phyloP scores from a whole-genome alignment of 2,888 invertebrate species.

The Cataglyphis livida region DNA sequence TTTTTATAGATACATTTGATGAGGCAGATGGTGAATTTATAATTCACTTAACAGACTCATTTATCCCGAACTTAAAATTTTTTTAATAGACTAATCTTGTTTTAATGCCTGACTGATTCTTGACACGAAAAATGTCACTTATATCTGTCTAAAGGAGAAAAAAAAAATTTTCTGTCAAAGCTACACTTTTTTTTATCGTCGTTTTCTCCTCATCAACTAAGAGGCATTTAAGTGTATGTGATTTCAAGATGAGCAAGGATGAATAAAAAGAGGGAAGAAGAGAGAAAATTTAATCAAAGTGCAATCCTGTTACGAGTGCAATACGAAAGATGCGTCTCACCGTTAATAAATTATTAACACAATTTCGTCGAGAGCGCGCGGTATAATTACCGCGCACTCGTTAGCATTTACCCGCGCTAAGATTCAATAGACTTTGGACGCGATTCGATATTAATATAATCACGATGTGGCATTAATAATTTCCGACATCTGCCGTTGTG shows the following conservation, averaged over 20 bases:
- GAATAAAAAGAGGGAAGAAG: not conserved
- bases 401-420: slow-evolving; percentile 22
- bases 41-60: not conserved
- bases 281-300: slow-evolving; percentile 21
- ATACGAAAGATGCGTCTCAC: slow-evolving; percentile 11
- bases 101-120: not conserved
- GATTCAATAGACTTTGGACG: slow-evolving; percentile 19
- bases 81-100: not conserved
- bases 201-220: not conserved
- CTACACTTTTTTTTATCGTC: slow-evolving; percentile 11
- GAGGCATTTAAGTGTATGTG: not conserved
- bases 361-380: slow-evolving; percentile 2
- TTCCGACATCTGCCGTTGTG: slow-evolving; percentile 25
- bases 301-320: slow-evolving; percentile 2
- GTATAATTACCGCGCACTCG: slow-evolving; percentile 32
- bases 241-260: slow-evolving; percentile 18
- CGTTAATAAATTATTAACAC: slow-evolving; percentile 40
- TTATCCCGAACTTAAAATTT: not conserved
- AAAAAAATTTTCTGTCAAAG: not conserved
- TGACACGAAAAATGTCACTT: not conserved
- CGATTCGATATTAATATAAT: slow-evolving; percentile 42
- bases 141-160: not conserved
- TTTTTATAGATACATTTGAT: slow-evolving; percentile 25
- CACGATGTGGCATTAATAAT: slow-evolving; percentile 32
- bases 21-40: slow-evolving; percentile 9